Evolutionary conservation across 1,140 invertebrate species (phyloP).

Genomic region (Dendroctonus valens): DNA sequence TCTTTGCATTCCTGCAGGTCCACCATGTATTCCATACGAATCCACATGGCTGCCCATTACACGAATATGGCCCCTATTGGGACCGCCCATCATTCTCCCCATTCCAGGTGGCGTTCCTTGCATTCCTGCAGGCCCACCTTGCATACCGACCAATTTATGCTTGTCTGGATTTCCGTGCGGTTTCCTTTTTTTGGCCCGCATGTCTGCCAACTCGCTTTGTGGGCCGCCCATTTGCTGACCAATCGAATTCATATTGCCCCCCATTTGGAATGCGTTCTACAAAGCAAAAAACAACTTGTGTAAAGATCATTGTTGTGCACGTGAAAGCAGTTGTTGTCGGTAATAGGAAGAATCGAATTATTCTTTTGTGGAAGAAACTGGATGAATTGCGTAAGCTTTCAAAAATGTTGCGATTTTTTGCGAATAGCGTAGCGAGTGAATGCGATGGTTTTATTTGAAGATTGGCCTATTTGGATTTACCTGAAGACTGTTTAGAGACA

Average conservation of each 20-base stretch:
- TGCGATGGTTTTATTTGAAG: no score
- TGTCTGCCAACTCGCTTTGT: slow-evolving; percentile 19
- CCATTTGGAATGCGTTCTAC: slow-evolving; percentile 28
- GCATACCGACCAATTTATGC: slow-evolving; percentile 10
- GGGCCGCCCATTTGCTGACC: slow-evolving; percentile 45
- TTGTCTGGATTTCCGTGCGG: no score
- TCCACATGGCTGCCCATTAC: slow-evolving; percentile 49
- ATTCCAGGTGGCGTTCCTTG: slow-evolving; percentile 9
- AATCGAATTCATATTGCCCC: slow-evolving; percentile 15
- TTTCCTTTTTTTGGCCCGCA: background rate
- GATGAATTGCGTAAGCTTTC: no score
- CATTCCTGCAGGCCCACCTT: slow-evolving; percentile 17
- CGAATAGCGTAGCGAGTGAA: no score
- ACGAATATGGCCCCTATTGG: slow-evolving; percentile 24
- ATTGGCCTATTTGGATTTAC: no score
- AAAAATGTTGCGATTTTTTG: no score
- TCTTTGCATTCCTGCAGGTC: slow-evolving; percentile 53
- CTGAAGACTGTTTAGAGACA: no score
- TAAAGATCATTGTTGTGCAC: no score
- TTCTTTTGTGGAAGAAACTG: no score
- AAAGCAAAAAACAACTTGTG: background rate
- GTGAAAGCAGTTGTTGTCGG: no score
- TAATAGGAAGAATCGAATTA: no score
- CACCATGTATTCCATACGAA: slow-evolving; percentile 68
- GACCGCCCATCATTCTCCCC: slow-evolving; percentile 36